Evolutionary conservation across 2,113 vertebrate genomes (phyloP).

Genomic region (Erythrocercus mccallii): DNA sequence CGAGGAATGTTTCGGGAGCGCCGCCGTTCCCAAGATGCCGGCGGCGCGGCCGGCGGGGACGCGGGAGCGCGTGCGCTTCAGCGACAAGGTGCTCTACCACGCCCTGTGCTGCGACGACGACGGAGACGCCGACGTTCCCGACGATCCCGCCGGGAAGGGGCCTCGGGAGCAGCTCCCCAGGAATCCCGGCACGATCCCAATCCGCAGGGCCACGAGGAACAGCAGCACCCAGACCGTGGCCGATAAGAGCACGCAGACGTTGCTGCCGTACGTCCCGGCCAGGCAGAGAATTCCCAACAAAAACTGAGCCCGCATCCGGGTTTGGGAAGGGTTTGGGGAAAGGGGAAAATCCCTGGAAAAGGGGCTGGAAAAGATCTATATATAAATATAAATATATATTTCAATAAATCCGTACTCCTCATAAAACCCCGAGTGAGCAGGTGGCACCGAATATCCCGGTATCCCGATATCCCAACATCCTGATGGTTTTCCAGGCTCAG

Average conservation of each 20-base stretch:
- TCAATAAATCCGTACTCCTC: neutral
- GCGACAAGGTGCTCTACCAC: neutral
- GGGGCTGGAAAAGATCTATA: neutral
- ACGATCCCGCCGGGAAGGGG: neutral
- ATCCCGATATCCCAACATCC: neutral
- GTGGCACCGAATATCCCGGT: neutral
- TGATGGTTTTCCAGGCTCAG: neutral
- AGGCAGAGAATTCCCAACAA: neutral
- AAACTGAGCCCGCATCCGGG: neutral
- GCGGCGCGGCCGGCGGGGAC: neutral
- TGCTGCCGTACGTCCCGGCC: neutral
- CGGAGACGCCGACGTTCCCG: neutral
- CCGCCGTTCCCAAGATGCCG: neutral
- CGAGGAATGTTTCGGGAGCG: neutral
- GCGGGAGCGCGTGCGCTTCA: neutral
- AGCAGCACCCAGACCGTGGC: neutral
- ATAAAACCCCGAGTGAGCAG: neutral
- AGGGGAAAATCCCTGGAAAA: neutral
- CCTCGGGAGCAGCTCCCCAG: neutral
- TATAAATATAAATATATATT: neutral
- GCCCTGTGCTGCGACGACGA: neutral
- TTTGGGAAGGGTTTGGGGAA: neutral
- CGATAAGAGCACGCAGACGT: neutral
- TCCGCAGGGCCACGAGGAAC: neutral
- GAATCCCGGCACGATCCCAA: neutral